phyloP scores from a whole-genome alignment of 2,113 vertebrate genomes.

The Perca fluviatilis region DNA sequence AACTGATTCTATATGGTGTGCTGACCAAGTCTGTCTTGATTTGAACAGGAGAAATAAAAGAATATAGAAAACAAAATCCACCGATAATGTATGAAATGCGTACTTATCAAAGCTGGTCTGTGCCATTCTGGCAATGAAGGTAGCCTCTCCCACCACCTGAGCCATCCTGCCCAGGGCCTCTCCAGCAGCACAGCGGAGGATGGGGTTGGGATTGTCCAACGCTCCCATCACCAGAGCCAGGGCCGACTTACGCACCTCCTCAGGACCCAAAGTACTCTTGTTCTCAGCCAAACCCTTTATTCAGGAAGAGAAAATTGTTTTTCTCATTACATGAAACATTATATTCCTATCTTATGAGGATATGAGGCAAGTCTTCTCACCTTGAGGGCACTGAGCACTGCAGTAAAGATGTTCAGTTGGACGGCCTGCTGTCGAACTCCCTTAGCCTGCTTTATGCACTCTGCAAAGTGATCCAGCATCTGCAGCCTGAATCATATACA shows the following conservation, averaged over 20 bases:
- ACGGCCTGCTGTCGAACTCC: slow-evolving; percentile 98
- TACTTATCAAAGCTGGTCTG: slow-evolving; percentile 99
- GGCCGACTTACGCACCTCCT: slow-evolving; percentile 97
- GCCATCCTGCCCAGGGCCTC: slow-evolving; percentile 99
- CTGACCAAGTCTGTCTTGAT: neutral
- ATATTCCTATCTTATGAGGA: neutral
- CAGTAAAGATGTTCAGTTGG: slow-evolving; percentile 98
- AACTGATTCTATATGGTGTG: neutral
- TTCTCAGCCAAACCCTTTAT: slow-evolving; percentile 96
- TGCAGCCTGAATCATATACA: slow-evolving; percentile 87
- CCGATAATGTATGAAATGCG: slow-evolving; percentile 35
- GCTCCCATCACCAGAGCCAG: slow-evolving; percentile 98
- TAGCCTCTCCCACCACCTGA: slow-evolving; percentile 97
- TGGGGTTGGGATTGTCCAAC: slow-evolving; percentile 97
- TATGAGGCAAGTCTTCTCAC: slow-evolving; percentile 76
- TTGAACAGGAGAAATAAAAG: neutral
- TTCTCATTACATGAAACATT: neutral
- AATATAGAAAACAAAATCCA: neutral
- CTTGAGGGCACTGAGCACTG: slow-evolving; percentile 98
- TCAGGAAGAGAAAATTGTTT: neutral
- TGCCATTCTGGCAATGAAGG: slow-evolving; percentile 98
- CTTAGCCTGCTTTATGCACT: slow-evolving; percentile 99
- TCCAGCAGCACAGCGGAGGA: slow-evolving; percentile 96
- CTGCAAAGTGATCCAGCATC: slow-evolving; percentile 99
- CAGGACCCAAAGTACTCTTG: slow-evolving; percentile 96